A percentile compares a stretch with the other conserved stretches of the same genome.
Conservation (phyloP, 2,888 invertebrate species). For the Melipona bicolor region DNA sequence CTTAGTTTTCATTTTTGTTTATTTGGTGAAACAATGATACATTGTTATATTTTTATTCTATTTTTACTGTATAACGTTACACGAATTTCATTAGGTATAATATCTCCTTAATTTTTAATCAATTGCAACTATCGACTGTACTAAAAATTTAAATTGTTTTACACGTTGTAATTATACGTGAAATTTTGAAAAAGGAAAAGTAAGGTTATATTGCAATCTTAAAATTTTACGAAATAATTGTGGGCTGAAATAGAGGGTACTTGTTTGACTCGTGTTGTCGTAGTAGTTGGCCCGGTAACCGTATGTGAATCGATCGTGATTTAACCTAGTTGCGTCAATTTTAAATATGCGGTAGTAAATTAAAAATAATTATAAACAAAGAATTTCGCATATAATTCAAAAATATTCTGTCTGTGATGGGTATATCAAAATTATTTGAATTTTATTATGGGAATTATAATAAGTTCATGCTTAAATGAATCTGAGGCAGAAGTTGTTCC, state of each 20-base stretch:
- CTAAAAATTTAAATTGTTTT: neutral
- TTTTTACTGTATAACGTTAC: neutral
- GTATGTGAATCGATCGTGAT: slow-evolving; percentile 79
- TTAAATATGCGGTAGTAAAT: slow-evolving; percentile 50
- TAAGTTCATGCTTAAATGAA: slow-evolving; percentile 82
- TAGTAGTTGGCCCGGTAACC: slow-evolving; percentile 83
- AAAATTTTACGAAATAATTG: slow-evolving; percentile 46
- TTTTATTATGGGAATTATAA: slow-evolving; percentile 83
- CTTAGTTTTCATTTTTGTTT: slow-evolving; percentile 12
- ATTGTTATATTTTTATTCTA: neutral
- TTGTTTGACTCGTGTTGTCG: slow-evolving; percentile 82
- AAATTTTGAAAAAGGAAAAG: slow-evolving; percentile 42
- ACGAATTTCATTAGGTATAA: neutral
- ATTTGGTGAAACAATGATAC: neutral
- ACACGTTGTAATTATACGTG: slow-evolving; percentile 27
- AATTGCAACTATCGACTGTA: neutral
- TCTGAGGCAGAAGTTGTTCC: slow-evolving; percentile 82
- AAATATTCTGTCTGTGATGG: slow-evolving; percentile 69
- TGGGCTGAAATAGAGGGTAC: slow-evolving; percentile 63
- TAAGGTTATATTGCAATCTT: slow-evolving; percentile 62
- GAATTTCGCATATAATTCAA: slow-evolving; percentile 1
- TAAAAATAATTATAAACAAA: slow-evolving; percentile 24
- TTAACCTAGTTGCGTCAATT: slow-evolving; percentile 65
- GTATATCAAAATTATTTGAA: slow-evolving; percentile 72
- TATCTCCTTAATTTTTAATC: neutral